Conservation (phyloP, 2,113 vertebrate genomes). For the Ptyas mucosa region DNA sequence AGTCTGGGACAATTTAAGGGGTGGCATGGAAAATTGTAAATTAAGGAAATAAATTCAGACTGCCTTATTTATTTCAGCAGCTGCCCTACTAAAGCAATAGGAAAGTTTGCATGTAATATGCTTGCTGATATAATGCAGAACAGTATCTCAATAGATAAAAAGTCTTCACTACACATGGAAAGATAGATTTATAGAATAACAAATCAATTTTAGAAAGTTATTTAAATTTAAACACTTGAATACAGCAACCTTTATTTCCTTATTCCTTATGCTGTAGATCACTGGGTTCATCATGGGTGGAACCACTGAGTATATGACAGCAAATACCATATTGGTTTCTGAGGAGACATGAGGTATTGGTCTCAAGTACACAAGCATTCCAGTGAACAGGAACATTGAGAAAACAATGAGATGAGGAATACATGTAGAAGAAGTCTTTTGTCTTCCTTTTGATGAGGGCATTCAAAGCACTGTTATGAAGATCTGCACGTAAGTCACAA, state of each 20-base stretch:
- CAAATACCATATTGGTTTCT: not conserved
- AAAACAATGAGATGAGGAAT: not conserved
- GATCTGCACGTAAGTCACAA: not conserved
- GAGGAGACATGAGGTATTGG: not conserved
- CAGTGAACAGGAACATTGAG: not conserved
- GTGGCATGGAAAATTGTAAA: no score
- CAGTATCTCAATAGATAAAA: no score
- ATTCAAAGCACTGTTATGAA: not conserved
- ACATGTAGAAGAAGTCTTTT: not conserved
- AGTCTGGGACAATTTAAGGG: no score
- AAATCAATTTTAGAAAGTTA: not conserved
- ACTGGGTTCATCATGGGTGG: not conserved
- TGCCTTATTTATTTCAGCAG: no score
- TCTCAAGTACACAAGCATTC: not conserved
- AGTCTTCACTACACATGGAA: no score
- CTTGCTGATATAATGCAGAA: no score
- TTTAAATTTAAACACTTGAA: not conserved
- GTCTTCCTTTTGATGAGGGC: not conserved
- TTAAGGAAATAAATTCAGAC: no score
- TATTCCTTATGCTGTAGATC: slow-evolving; percentile 17
- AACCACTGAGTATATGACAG: not conserved
- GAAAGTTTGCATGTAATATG: no score
- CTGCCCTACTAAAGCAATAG: no score
- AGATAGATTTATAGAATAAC: no score
- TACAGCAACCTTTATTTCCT: not conserved